phyloP scores from a whole-genome alignment of 2,888 invertebrate genomes.

The Pherbina coryleti region DNA sequence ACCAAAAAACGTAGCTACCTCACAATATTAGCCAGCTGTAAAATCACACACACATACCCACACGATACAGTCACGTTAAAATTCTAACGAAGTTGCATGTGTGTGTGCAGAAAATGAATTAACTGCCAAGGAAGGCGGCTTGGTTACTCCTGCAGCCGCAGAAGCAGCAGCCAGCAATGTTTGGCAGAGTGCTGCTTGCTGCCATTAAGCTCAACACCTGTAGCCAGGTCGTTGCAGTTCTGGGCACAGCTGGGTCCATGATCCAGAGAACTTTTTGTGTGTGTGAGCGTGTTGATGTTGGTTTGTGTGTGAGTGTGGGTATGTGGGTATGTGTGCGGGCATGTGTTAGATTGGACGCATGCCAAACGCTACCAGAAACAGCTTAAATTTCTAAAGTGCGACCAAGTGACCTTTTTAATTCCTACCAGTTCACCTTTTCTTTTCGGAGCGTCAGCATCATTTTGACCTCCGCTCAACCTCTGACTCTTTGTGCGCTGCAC shows the following conservation, averaged over 20 bases:
- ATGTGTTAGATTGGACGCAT: constrained; percentile 21
- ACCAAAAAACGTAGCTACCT: too few relatives aligned
- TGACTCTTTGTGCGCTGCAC: background rate
- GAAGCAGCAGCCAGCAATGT: background rate
- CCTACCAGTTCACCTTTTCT: background rate
- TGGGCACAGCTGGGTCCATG: background rate
- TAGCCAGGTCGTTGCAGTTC: background rate
- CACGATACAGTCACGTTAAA: too few relatives aligned
- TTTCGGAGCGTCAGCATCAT: background rate
- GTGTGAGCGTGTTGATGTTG: background rate
- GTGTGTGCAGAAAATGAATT: constrained; percentile 7
- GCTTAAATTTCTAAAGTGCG: constrained; percentile 16
- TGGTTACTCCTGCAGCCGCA: background rate
- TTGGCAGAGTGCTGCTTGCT: background rate
- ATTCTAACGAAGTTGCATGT: background rate
- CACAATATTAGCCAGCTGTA: too few relatives aligned
- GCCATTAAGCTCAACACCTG: constrained; percentile 19
- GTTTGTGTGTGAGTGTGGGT: background rate
- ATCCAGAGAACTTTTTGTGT: background rate
- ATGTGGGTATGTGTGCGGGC: background rate
- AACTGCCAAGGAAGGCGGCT: background rate
- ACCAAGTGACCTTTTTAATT: constrained; percentile 28
- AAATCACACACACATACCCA: too few relatives aligned
- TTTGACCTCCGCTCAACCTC: background rate
- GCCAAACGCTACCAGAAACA: constrained; percentile 20